Evolutionary conservation across 2,888 invertebrate species (phyloP), one percentile per base, ranked within the genome.

Genomic region (Sturmia bella): DNA sequence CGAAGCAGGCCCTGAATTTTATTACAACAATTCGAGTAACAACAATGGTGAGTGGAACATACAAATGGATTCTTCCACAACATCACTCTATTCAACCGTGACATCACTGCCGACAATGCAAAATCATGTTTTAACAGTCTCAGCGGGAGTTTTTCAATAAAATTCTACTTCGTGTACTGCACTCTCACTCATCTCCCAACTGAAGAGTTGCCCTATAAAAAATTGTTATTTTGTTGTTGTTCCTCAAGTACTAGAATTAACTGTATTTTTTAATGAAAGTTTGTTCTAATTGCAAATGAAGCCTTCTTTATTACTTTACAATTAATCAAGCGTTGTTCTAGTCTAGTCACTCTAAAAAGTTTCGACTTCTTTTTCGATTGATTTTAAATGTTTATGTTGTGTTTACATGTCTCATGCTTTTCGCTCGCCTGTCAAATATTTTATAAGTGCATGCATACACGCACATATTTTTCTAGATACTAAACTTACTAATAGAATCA

Each of bases 11-110:
- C 86, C 88, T 24, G 90, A 90, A 50, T 90, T 88, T 70, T 91
- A 88, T 72, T 90, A 91, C 82, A 90, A 88, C 86, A 91, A 91
- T 69, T 87, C 89, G 45, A 88, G 87, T 11, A 86, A 87, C 48
- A 89, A 90, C 74, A 90, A 91, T 76, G 85, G 84, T 37, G 87
- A 87, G 39, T 90, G 90, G 90, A 90, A 90, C 70, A 90, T 91
- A 41, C 88, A 89, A 84, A 89, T 88, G 87, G 88, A 89, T 24
- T 21, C 64, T 3, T 76, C 76, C 1, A 13, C 59, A n/a, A 45
- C 84, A 27, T 59, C 66, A 19, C 68, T 88, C 80, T 80, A 85
- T 48, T 70, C 80, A 56, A 61, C 85, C 12, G 85, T 85, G 19
- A 0, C 69, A 27, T 9, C 73, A 15, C 17, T 73, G n/a, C 43